Evolutionary conservation across 2,113 vertebrate species (phyloP).

Genomic region (Erythrolamprus reginae): DNA sequence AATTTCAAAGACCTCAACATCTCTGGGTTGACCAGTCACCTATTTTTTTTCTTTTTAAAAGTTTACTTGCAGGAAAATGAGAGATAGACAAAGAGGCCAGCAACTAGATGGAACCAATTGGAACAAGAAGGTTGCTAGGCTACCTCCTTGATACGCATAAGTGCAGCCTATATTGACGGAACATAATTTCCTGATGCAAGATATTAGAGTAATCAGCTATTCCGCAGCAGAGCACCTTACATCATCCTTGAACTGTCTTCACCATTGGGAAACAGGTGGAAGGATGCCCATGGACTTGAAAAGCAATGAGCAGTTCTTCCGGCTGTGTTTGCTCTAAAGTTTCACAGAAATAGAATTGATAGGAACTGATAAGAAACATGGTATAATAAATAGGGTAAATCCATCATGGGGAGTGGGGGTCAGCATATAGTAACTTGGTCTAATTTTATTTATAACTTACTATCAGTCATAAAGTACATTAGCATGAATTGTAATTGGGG

Average conservation of each 20-base stretch:
- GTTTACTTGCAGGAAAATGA: background rate
- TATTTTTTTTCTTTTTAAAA: background rate
- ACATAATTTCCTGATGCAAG: background rate
- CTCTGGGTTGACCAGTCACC: background rate
- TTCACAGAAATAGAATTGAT: background rate
- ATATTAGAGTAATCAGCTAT: background rate
- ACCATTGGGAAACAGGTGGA: background rate
- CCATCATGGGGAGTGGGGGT: rapidly evolving
- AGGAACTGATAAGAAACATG: background rate
- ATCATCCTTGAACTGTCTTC: background rate
- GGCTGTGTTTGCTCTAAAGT: background rate
- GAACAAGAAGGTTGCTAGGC: background rate
- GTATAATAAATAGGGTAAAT: background rate
- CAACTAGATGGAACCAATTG: background rate
- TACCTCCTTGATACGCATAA: background rate
- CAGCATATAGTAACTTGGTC: background rate
- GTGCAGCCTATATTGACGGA: background rate
- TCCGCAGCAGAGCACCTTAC: background rate
- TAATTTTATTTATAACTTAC: background rate
- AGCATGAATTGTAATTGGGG: background rate
- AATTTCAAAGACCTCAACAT: background rate
- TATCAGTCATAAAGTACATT: background rate
- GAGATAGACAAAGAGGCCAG: background rate
- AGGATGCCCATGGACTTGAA: background rate
- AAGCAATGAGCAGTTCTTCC: background rate